phyloP scores from a whole-genome alignment of 2,113 vertebrate species.

The Psilopsiagon aymara region DNA sequence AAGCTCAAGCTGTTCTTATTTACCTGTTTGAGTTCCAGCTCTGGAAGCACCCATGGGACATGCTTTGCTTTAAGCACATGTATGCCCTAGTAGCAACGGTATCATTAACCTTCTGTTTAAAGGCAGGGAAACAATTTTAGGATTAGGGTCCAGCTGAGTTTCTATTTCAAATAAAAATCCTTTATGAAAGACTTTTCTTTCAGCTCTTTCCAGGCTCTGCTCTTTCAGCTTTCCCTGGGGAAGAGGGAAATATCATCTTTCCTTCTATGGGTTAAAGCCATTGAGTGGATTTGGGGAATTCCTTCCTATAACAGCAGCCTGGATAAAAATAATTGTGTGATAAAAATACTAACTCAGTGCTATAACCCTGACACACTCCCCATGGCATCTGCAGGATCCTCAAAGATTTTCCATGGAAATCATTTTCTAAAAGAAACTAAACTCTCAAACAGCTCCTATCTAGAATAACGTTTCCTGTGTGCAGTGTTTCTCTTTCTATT shows the following conservation, averaged over 20 bases:
- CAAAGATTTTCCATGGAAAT: slow-evolving; percentile 20
- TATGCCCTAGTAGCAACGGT: not conserved
- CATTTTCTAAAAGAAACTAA: not conserved
- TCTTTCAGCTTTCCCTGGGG: not conserved
- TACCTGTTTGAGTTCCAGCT: not conserved
- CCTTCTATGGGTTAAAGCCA: not conserved
- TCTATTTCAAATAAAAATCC: not conserved
- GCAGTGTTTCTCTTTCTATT: not conserved
- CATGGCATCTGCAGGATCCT: not conserved
- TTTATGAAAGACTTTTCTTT: not conserved
- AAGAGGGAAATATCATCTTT: not conserved
- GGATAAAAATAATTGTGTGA: slow-evolving; percentile 46
- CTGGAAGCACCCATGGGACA: not conserved
- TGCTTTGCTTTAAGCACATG: not conserved
- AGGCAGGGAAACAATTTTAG: not conserved
- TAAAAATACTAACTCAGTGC: not conserved
- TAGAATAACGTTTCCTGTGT: not conserved
- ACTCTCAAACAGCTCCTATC: not conserved
- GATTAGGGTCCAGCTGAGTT: not conserved
- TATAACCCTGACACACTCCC: not conserved
- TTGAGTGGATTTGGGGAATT: slow-evolving; percentile 18
- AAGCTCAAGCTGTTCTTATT: not conserved
- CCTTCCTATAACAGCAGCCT: not conserved
- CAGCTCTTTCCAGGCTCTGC: not conserved
- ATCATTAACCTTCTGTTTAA: not conserved